Percentiles rank a stretch among this genome's conserved stretches.
Conservation (phyloP, 2,113 vertebrate species). For the Microtus ochrogaster region DNA sequence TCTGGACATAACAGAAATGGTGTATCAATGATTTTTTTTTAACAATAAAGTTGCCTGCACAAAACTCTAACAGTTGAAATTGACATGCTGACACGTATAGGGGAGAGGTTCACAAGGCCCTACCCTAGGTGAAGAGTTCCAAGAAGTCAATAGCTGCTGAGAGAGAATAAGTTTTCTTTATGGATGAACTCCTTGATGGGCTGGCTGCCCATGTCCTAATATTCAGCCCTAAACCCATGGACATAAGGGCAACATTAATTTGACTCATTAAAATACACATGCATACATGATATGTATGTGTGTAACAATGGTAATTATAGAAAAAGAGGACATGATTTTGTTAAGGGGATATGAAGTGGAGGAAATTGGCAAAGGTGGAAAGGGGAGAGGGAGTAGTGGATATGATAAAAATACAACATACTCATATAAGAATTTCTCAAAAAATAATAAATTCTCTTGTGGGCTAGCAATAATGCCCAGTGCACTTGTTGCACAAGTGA, state of each 20-base stretch:
- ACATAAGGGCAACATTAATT: not conserved
- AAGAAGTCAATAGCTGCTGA: not conserved
- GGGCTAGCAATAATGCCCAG: not conserved
- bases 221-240: not conserved
- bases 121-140: not conserved
- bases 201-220: not conserved
- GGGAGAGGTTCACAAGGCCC: not conserved
- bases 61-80: not conserved
- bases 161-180: not conserved
- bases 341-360: not conserved
- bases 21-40: not conserved
- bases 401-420: not conserved
- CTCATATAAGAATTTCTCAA: not conserved
- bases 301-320: not conserved
- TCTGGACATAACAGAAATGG: not conserved
- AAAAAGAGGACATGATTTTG: not conserved
- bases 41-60: not conserved
- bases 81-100: not conserved
- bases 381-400: not conserved
- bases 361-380: not conserved
- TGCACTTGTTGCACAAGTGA: not conserved
- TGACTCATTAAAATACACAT: not conserved
- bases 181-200: not conserved
- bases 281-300: not conserved
- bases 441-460: not conserved